Evolutionary conservation across 2,888 invertebrate species (phyloP).

Genomic region (Pachymerium ferrugineum): DNA sequence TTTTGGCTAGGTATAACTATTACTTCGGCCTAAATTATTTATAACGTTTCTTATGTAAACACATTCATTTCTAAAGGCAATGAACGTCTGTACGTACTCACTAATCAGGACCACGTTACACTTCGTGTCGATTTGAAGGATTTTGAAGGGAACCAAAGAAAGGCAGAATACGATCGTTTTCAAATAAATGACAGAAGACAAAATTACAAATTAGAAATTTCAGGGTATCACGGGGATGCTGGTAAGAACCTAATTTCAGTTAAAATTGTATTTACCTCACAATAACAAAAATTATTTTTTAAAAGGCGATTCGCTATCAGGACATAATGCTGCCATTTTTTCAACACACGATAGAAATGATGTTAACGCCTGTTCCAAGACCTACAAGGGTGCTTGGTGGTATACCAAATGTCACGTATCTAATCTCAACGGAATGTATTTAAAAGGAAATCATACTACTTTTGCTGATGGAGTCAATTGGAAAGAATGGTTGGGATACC

Average conservation of each 20-base stretch:
- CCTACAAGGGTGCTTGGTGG: slow-evolving; percentile 25
- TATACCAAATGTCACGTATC: background rate
- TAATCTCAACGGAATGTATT: slow-evolving; percentile 8
- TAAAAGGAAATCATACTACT: background rate
- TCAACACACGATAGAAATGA: slow-evolving; percentile 11
- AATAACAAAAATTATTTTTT: no score
- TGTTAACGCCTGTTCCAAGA: background rate
- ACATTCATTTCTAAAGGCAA: no score
- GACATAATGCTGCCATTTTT: background rate
- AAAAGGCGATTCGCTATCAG: no score
- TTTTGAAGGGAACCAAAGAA: slow-evolving; percentile 54
- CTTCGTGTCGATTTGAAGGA: slow-evolving; percentile 60
- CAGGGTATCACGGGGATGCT: slow-evolving; percentile 58
- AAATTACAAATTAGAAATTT: slow-evolving; percentile 60
- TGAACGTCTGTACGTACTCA: slow-evolving; percentile 58
- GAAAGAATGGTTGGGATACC: background rate
- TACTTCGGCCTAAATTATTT: no score
- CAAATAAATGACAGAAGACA: slow-evolving; percentile 62
- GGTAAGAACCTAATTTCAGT: slow-evolving; percentile 42
- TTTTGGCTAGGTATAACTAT: slow-evolving; percentile 42
- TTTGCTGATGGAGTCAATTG: background rate
- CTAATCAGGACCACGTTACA: slow-evolving; percentile 49
- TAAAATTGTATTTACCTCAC: no score
- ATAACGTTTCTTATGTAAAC: no score
- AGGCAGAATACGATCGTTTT: slow-evolving; percentile 60